phyloP scores from a whole-genome alignment of 2,888 invertebrate species.

The Bhutanitis thaidina region DNA sequence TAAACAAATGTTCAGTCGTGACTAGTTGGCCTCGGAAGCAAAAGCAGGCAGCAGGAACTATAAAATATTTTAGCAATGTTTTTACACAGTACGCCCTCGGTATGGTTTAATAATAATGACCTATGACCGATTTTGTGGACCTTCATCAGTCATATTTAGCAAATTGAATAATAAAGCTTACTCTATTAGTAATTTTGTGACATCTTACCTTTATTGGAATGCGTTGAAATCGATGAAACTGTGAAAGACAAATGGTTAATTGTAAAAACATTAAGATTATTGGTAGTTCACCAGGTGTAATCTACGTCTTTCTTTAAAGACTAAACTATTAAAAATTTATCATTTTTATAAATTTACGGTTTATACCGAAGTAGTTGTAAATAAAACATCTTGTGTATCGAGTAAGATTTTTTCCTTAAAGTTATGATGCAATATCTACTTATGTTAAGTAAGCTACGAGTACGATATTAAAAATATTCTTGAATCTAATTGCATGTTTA shows the following conservation, averaged over 20 bases:
- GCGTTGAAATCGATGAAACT: no score
- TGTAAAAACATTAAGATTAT: no score
- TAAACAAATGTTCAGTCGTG: slow-evolving; percentile 27
- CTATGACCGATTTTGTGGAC: background rate
- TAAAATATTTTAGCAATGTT: slow-evolving; percentile 27
- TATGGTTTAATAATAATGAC: no score
- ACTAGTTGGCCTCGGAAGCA: slow-evolving; percentile 40
- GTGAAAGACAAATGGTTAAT: no score
- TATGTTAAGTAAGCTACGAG: background rate
- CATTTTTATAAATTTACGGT: no score
- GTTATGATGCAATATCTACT: slow-evolving; percentile 7
- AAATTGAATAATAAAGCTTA: no score
- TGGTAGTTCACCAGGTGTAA: no score
- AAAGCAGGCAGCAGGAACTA: slow-evolving; percentile 34
- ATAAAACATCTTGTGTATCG: no score
- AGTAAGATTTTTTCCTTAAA: background rate
- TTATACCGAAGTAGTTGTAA: background rate
- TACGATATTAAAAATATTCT: background rate
- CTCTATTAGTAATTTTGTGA: no score
- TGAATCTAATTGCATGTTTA: slow-evolving; percentile 1
- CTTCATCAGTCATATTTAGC: background rate
- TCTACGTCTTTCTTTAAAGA: no score
- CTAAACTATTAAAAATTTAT: no score
- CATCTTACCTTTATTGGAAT: no score
- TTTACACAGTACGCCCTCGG: background rate